Percentiles rank a stretch among this genome's conserved stretches.
Evolutionary conservation across 2,797 vertebrate species (phyloP).

Genomic region (Nannoperca australis): DNA sequence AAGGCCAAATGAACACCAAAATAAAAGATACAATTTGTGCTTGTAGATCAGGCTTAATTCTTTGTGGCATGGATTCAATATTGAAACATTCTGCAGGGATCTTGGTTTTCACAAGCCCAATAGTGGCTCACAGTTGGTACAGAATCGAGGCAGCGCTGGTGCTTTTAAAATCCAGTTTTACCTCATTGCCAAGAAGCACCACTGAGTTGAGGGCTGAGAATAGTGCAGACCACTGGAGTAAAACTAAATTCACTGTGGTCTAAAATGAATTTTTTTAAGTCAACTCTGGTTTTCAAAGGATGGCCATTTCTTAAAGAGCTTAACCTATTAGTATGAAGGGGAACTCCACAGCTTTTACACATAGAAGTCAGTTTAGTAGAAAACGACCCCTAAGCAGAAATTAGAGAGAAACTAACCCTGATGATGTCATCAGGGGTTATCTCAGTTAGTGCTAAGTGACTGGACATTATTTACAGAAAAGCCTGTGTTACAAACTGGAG

Average conservation of each 20-base stretch:
- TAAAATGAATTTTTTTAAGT: background rate
- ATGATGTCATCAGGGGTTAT: slow-evolving; percentile 13
- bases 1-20: background rate
- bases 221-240: background rate
- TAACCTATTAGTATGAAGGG: background rate
- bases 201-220: background rate
- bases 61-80: slow-evolving; percentile 7
- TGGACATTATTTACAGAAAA: slow-evolving; percentile 9
- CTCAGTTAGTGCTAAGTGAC: background rate
- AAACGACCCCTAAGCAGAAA: background rate
- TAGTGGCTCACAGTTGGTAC: background rate
- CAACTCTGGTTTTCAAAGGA: slow-evolving; percentile 3
- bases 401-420: slow-evolving; percentile 9
- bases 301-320: background rate
- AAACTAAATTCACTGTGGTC: slow-evolving; percentile 4
- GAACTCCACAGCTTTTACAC: slow-evolving; percentile 11
- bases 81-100: background rate
- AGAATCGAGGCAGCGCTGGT: background rate
- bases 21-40: background rate
- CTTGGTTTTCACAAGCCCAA: slow-evolving; percentile 11
- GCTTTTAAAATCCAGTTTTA: slow-evolving; percentile 24
- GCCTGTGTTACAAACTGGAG: slow-evolving; percentile 21
- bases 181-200: background rate
- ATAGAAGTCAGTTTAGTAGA: slow-evolving; percentile 4
- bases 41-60: slow-evolving; percentile 15